phyloP scores from a whole-genome alignment of 1,140 invertebrate species.

The Sitophilus oryzae region DNA sequence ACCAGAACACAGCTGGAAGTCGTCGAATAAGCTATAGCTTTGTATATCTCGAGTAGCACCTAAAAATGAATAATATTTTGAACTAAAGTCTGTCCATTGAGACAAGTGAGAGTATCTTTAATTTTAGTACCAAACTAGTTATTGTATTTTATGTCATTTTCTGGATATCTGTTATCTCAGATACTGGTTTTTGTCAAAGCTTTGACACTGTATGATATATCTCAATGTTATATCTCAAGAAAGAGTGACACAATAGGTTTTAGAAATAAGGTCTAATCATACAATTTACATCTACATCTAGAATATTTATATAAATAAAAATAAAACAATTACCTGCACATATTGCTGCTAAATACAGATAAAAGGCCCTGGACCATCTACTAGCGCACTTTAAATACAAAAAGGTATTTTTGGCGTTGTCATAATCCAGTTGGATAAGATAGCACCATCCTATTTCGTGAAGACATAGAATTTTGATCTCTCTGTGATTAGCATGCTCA shows the following conservation, averaged over 20 bases:
- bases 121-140: too few relatives aligned
- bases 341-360: constrained; percentile 57
- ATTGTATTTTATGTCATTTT: too few relatives aligned
- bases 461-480: constrained; percentile 60
- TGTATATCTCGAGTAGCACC: constrained; percentile 29
- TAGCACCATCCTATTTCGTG: constrained; percentile 72
- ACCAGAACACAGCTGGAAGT: constrained; percentile 6
- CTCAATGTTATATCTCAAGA: too few relatives aligned
- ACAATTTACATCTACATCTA: too few relatives aligned
- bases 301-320: too few relatives aligned
- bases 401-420: constrained; percentile 53
- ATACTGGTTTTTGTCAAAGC: too few relatives aligned
- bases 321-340: constrained; percentile 38
- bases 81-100: too few relatives aligned
- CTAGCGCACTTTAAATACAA: constrained; percentile 55
- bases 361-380: constrained; percentile 64
- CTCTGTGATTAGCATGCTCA: constrained; percentile 56
- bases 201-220: too few relatives aligned
- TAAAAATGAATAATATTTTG: too few relatives aligned
- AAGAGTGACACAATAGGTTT: background rate
- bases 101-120: too few relatives aligned
- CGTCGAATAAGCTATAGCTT: constrained; percentile 16
- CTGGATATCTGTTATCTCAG: too few relatives aligned
- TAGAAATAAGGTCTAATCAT: background rate
- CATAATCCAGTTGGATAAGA: constrained; percentile 58